Conservation (phyloP, 2,888 invertebrate genomes). For the Cremastinae sp. region DNA sequence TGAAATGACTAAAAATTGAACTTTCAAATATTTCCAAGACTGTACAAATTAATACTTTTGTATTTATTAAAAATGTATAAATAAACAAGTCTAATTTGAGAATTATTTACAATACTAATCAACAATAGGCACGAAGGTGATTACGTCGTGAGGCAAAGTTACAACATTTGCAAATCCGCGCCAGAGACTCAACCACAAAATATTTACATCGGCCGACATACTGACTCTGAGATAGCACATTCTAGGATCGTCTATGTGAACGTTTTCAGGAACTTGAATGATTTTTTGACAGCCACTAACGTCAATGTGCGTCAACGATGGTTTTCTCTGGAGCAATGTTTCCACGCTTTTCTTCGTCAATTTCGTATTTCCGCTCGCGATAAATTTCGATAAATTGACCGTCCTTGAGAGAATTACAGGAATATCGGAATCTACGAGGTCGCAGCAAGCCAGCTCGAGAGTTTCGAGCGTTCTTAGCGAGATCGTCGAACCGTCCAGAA, state of each 20-base stretch:
- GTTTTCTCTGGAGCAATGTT: constrained; percentile 69
- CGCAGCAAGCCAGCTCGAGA: constrained; percentile 73
- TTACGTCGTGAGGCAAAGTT: constrained; percentile 70
- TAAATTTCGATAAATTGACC: constrained; percentile 71
- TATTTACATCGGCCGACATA: constrained; percentile 68
- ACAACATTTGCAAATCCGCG: constrained; percentile 65
- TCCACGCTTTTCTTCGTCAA: constrained; percentile 68
- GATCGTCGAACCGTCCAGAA: constrained; percentile 63
- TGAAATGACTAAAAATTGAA: constrained; percentile 73
- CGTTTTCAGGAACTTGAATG: constrained; percentile 64
- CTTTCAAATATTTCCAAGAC: background rate
- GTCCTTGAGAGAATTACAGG: constrained; percentile 68
- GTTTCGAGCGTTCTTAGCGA: constrained; percentile 70
- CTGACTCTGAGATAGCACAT: constrained; percentile 71
- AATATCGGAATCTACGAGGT: constrained; percentile 72
- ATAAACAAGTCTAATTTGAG: constrained; percentile 48
- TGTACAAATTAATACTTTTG: constrained; percentile 7
- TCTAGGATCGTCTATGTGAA: constrained; percentile 69
- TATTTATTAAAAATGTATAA: constrained; percentile 40
- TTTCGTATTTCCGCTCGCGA: constrained; percentile 70
- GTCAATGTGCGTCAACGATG: constrained; percentile 72
- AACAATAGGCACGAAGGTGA: constrained; percentile 70
- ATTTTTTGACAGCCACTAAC: constrained; percentile 72
- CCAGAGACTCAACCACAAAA: constrained; percentile 74
- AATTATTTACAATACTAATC: constrained; percentile 23